These are phyloP conservation scores for Anaspis maculata DNA, from an alignment of 2,888 invertebrate genomes.

Conservation along the genomic window DNA sequence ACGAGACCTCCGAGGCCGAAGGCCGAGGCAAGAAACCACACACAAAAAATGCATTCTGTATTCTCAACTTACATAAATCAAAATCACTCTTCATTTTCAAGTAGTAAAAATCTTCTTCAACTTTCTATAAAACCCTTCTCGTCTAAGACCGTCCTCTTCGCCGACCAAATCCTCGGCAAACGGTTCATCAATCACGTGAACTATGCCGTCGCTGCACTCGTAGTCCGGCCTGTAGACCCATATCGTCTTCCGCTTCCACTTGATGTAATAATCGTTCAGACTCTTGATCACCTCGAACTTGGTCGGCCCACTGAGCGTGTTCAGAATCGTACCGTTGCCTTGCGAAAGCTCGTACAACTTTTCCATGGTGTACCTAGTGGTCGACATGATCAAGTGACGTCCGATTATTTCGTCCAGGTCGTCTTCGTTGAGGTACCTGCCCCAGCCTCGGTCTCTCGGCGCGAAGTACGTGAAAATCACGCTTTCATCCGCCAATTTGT, in stretches of 20 bases:
- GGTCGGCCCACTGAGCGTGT: constrained; percentile 22
- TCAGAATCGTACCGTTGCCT: constrained; percentile 18
- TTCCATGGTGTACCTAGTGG: constrained; percentile 66
- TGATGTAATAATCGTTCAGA: constrained; percentile 23
- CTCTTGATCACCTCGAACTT: constrained; percentile 21
- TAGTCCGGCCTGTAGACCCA: constrained; percentile 81
- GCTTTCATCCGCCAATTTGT: constrained; percentile 51
- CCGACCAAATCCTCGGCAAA: constrained; percentile 1
- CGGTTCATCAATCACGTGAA: constrained; percentile 76
- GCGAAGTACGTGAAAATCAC: constrained; percentile 84
- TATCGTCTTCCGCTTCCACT: constrained; percentile 55
- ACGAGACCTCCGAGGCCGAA: too few relatives aligned
- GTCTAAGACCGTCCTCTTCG: constrained; percentile 1
- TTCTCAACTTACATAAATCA: too few relatives aligned
- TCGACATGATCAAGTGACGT: constrained; percentile 73
- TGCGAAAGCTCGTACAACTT: constrained; percentile 44
- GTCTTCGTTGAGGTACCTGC: constrained; percentile 42
- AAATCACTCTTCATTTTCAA: too few relatives aligned
- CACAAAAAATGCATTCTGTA: too few relatives aligned
- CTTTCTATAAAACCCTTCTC: too few relatives aligned
- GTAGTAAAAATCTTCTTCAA: too few relatives aligned
- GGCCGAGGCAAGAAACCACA: too few relatives aligned
- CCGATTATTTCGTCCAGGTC: constrained; percentile 70
- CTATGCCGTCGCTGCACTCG: constrained; percentile 88
- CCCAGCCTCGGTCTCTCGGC: constrained; percentile 82